These are phyloP conservation scores for Urophycis tenuis DNA, from an alignment of 2,797 vertebrate genomes.

Conservation along the genomic window DNA sequence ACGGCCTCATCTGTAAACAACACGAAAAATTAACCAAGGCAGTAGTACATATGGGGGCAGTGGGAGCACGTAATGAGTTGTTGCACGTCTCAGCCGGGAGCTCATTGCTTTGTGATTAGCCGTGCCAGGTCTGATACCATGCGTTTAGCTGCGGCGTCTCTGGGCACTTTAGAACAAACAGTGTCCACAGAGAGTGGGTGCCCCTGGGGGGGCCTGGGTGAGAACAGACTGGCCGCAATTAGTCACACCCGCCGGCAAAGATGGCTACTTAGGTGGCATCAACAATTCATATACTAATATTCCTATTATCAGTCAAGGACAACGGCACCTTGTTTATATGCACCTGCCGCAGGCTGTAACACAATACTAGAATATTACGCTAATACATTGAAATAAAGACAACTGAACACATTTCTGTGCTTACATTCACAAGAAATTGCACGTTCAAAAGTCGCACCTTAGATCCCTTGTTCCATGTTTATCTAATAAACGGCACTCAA, in stretches of 20 bases:
- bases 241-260: background rate
- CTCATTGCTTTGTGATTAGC: conserved; percentile 1
- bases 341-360: background rate
- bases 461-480: background rate
- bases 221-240: background rate
- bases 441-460: background rate
- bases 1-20: conserved; percentile 6
- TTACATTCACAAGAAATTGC: background rate
- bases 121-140: background rate
- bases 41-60: background rate
- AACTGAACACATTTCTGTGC: background rate
- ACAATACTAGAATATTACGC: background rate
- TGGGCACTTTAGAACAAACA: background rate
- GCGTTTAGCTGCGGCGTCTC: background rate
- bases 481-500: background rate
- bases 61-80: conserved; percentile 4
- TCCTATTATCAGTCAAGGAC: background rate
- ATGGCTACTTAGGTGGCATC: background rate
- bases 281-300: background rate
- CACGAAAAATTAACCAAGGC: background rate
- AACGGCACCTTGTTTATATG: background rate
- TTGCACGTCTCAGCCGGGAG: conserved; percentile 4
- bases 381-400: background rate
- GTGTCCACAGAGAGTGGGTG: background rate
- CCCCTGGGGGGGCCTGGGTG: background rate